Percentiles rank a stretch among this genome's conserved stretches.
These are phyloP conservation scores for Ondatra zibethicus DNA, from an alignment of 2,113 vertebrate species.

Conservation along the genomic window DNA sequence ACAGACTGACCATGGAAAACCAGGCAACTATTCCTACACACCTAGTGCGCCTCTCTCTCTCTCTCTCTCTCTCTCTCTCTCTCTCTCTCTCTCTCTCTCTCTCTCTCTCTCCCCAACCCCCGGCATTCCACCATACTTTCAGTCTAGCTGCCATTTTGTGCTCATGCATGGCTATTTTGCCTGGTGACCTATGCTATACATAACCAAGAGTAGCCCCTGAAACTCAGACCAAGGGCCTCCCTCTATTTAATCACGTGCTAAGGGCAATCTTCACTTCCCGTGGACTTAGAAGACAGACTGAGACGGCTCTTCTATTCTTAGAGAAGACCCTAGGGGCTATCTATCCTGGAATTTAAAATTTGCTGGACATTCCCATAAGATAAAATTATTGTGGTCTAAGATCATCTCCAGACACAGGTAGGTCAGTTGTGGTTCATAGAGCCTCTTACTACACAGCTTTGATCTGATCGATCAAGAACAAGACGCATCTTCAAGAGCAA, in stretches of 20 bases:
- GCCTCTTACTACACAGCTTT: neutral
- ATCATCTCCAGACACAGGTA: neutral
- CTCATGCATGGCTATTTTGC: neutral
- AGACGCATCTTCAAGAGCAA: neutral
- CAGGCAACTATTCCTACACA: accelerated
- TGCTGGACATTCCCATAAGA: neutral
- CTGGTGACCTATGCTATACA: neutral
- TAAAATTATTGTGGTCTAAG: neutral
- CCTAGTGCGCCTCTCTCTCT: too few relatives aligned
- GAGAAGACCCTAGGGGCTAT: neutral
- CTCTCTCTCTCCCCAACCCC: too few relatives aligned
- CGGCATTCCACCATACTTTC: accelerated
- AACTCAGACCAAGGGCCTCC: neutral
- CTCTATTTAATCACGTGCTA: neutral
- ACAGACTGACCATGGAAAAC: neutral
- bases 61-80: too few relatives aligned
- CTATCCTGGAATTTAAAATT: neutral
- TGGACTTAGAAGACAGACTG: neutral
- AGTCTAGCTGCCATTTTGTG: neutral
- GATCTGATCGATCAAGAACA: neutral
- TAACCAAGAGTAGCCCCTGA: neutral
- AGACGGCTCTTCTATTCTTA: neutral
- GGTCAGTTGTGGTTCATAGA: neutral
- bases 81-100: too few relatives aligned
- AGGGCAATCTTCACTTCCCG: neutral